phyloP scores from a whole-genome alignment of 2,888 invertebrate species.

The Netelia inedita region DNA sequence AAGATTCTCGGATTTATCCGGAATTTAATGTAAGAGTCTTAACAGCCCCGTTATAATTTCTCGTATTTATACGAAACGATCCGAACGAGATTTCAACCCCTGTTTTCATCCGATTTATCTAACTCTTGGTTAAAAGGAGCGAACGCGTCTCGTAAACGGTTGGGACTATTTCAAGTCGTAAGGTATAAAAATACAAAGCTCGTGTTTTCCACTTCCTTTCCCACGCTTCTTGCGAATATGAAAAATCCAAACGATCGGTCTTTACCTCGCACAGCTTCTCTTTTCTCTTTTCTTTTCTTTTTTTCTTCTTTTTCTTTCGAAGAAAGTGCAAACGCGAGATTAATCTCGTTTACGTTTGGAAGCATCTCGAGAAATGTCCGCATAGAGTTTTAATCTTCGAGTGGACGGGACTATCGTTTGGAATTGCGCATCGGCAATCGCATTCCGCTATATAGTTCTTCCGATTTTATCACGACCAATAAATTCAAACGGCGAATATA shows the following conservation, averaged over 20 bases:
- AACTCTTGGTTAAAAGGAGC: too few species aligned
- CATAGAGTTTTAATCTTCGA: not conserved
- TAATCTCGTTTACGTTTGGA: too few species aligned
- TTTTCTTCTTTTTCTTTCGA: too few species aligned
- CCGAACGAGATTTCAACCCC: not conserved
- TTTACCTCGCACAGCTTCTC: too few species aligned
- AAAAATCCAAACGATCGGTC: too few species aligned
- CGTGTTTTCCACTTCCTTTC: not conserved
- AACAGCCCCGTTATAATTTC: not conserved
- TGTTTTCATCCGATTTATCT: too few species aligned
- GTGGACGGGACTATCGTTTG: not conserved
- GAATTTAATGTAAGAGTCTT: slow-evolving; percentile 3
- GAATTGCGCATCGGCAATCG: not conserved
- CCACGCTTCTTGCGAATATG: too few species aligned
- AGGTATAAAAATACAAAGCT: too few species aligned
- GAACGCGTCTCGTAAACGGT: too few species aligned
- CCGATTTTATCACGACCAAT: slow-evolving; percentile 5
- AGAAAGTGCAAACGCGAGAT: not conserved
- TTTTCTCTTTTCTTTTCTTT: too few species aligned
- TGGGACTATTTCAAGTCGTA: too few species aligned
- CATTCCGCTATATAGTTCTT: not conserved
- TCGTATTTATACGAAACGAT: not conserved
- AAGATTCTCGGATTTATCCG: slow-evolving; percentile 29
- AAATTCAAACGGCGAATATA: not conserved
- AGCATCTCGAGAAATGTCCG: too few species aligned